Base-by-base conservation (phyloP, 2,797 vertebrate genomes). In the Kryptolebias ocellatus region DNA sequence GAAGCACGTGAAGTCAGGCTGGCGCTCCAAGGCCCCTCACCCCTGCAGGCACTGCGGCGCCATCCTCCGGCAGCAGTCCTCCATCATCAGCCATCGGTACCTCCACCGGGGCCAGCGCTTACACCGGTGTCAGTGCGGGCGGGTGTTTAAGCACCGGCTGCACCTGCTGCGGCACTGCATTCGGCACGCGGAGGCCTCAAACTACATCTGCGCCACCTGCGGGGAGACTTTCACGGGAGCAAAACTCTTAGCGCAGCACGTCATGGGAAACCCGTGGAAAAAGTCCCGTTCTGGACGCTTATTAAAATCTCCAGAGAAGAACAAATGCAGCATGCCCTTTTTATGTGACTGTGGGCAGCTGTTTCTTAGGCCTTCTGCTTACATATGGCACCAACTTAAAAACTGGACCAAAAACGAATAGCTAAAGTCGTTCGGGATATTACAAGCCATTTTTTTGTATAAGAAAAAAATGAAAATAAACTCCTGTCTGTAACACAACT, bases 161-260 rank as follows among this genome's bases (percentile, higher is more conserved):
- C 93, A 95, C 70, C 91, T 95, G 20, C 86, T 95, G 65, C 86
- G 94, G 0, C 95, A 95, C 44, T 93, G 95, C 59, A 66, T 95
- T 39, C 91, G 90, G 65, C 95, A 96, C 1, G 92, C 94, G 0
- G 93, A 94, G 74, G 87, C 89, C 11, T 76, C 87, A 0, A 88
- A 80, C 67, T 95, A 94, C 74, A 92, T 94, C 72, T 95, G 95
- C 2, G 88, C 89, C 1, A 67, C 83, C 67, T 95, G 95, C 1
- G 95, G 94, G 39, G 88, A 93, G 76, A 92, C 91, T 11, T 94
- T 95, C 74, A 80, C 73, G 1, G 95, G 96, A 50, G 94, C 90
- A 0, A 83, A 60, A 52, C 85, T 87, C 50, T 83, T 95, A 55
- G 88, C 89, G 1, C 74, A 88, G 59, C 94, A 95, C 69, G 76